Percentiles rank a stretch among this genome's conserved stretches.
Evolutionary conservation across 1,140 invertebrate species (phyloP).

Genomic region (Antheraea mylitta): DNA sequence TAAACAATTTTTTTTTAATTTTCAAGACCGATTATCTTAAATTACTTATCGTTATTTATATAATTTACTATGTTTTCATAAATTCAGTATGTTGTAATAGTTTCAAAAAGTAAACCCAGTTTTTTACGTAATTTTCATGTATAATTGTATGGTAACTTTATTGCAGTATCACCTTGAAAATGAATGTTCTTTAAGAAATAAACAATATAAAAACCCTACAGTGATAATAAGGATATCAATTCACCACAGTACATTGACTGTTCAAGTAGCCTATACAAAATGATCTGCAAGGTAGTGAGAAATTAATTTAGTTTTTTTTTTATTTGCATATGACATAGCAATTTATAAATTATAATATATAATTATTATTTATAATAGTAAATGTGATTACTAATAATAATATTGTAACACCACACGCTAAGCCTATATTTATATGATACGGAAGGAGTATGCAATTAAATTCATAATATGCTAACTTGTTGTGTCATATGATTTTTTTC

Average conservation of each 20-base stretch:
- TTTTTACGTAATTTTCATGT: neutral
- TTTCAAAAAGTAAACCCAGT: neutral
- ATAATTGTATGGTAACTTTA: neutral
- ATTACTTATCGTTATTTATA: neutral
- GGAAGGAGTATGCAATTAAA: too few relatives aligned
- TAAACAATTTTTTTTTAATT: too few relatives aligned
- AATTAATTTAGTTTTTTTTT: neutral
- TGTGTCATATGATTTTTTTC: too few relatives aligned
- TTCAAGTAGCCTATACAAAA: neutral
- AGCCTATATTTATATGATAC: too few relatives aligned
- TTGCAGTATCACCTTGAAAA: neutral
- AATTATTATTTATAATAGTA: too few relatives aligned
- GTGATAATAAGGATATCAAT: neutral
- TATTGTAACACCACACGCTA: too few relatives aligned
- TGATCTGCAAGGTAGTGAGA: neutral
- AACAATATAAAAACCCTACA: neutral
- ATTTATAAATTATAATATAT: too few relatives aligned
- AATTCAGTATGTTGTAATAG: neutral
- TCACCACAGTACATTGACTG: neutral
- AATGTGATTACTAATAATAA: too few relatives aligned
- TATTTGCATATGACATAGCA: too few relatives aligned
- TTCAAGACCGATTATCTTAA: too few relatives aligned
- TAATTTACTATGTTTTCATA: neutral
- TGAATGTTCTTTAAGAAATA: neutral
- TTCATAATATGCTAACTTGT: too few relatives aligned